Conservation (phyloP, 2,113 vertebrate species). For the Fregata magnificens region DNA sequence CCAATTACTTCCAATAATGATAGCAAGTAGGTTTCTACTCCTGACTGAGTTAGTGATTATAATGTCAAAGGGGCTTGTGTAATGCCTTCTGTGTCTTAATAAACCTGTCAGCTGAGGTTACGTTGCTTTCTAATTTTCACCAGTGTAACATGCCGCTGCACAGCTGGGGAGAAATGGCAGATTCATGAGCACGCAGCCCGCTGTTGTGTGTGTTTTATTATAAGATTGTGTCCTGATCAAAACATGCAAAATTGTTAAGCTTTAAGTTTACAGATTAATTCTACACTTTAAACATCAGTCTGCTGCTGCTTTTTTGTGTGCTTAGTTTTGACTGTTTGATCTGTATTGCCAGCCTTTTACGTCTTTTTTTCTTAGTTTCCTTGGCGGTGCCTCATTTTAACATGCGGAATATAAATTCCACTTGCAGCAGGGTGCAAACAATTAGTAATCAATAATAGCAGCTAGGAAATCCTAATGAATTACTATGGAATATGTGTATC, state of each 20-base stretch:
- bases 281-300: neutral
- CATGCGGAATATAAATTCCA: neutral
- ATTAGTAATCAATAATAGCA: neutral
- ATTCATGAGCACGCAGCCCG: neutral
- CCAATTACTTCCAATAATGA: slow-evolving; percentile 75
- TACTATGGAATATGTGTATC: neutral
- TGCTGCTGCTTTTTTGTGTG: neutral
- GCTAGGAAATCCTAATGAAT: neutral
- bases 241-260: neutral
- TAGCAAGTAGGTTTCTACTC: slow-evolving; percentile 63
- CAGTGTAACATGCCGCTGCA: slow-evolving; percentile 15
- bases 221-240: neutral
- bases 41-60: slow-evolving; percentile 69
- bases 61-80: slow-evolving; percentile 71
- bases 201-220: neutral
- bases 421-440: neutral
- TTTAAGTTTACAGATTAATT: neutral
- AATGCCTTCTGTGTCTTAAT: slow-evolving; percentile 73
- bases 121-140: slow-evolving; percentile 68
- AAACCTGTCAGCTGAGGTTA: slow-evolving; percentile 74
- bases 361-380: neutral
- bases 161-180: slow-evolving; percentile 35
- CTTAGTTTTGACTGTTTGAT: neutral
- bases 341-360: neutral
- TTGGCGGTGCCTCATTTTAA: neutral